Evolutionary conservation across 2,888 invertebrate genomes (phyloP), one percentile per base, ranked within the genome.

Genomic region (Eledone cirrhosa): DNA sequence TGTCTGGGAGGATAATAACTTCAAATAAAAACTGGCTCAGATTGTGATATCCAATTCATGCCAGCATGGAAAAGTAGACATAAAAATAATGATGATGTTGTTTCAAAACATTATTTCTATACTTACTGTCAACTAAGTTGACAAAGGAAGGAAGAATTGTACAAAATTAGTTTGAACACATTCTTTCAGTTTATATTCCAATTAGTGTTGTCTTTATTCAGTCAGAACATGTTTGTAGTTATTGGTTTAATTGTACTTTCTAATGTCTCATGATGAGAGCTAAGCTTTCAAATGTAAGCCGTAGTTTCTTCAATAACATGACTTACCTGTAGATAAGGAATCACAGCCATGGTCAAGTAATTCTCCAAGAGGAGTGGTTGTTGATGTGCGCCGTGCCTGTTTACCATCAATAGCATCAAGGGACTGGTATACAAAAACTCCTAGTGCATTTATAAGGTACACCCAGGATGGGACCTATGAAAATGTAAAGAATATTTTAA

Each of bases 281-380:
- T 27, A 74, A 11, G n/a, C 29, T 16, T 74, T 41, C 24, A 48
- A 27, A 5, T 8, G 22, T 33, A 27, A n/a, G 24, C 31, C 22
- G 1, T 27, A 72, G 14, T 14, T 72, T 24, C 14, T 72, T 16
- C 72, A 72, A 41, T 41, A 29, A 59, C 16, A 48, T 27, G 1
- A 59, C 72, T 48, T 79, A 88, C 88, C 87, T 86, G 98, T 98
- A 33, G 98, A 98, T 91, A 99, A 94, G 65, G 98, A 97, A 92
- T 99, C 99, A 92, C 99, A 99, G 86, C 99, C 99, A 92, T 99
- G 99, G 92, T 99, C 99, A 91, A 99, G 99, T 33, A 99, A 93
- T 92, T 99, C 99, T 22, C 99, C 99, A 27, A 99, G 92, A 0
- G 99, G 98, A 76, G 95, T 95, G 85, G 95, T 95, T 80, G 95